A percentile compares a stretch with the other conserved stretches of the same genome.
Evolutionary conservation across 2,888 invertebrate species (phyloP).

Genomic region (Patella caerulea): DNA sequence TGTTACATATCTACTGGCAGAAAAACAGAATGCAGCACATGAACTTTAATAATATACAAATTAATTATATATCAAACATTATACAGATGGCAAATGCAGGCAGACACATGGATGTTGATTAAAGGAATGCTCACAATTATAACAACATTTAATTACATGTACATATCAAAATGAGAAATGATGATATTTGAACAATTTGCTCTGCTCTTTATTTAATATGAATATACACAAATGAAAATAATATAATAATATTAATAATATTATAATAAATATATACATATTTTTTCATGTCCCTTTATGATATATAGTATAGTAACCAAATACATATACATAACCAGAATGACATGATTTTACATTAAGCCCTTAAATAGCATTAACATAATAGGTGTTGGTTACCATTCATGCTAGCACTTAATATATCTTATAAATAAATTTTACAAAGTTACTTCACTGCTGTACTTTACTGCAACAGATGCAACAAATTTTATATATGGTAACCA

Average conservation of each 20-base stretch:
- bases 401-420: too few species aligned
- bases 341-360: too few species aligned
- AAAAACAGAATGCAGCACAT: conserved; percentile 10
- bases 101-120: conserved; percentile 5
- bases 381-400: too few species aligned
- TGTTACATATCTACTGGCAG: conserved; percentile 2
- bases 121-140: conserved; percentile 12
- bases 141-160: conserved; percentile 1
- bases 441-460: too few species aligned
- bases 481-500: too few species aligned
- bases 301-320: too few species aligned
- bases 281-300: too few species aligned
- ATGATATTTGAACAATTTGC: neutral
- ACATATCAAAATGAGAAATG: neutral
- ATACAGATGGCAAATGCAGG: conserved; percentile 10
- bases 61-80: neutral
- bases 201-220: neutral
- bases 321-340: too few species aligned
- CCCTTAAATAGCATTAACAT: too few species aligned
- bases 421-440: too few species aligned
- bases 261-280: too few species aligned
- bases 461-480: too few species aligned
- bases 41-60: neutral
- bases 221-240: conserved; percentile 9
- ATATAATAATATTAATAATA: neutral